phyloP scores from a whole-genome alignment of 53 echinoderm and acorn worm genomes.

The Hippasteria phrygiana region DNA sequence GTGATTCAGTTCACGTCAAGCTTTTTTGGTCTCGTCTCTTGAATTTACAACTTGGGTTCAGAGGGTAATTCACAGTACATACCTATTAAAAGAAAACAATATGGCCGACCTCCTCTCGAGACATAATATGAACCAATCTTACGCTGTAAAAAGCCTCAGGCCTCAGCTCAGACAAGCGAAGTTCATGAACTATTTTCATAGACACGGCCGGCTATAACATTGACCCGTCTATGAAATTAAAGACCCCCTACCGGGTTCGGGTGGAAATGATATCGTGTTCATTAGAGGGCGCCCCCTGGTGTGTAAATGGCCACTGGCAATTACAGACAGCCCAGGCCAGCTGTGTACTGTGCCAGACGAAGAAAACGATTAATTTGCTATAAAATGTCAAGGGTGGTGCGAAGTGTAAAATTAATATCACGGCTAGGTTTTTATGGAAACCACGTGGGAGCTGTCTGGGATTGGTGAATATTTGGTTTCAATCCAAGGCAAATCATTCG shows the following conservation, averaged over 20 bases:
- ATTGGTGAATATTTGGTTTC: no score
- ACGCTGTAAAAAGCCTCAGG: background rate
- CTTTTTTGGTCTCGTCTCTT: no score
- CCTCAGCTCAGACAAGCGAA: background rate
- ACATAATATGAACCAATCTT: background rate
- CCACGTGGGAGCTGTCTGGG: background rate
- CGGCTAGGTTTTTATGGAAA: background rate
- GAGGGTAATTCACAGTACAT: no score
- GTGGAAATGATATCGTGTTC: background rate
- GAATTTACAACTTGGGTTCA: no score
- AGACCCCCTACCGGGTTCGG: background rate
- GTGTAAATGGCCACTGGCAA: constrained; percentile 54
- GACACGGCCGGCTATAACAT: no score
- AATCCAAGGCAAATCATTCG: no score
- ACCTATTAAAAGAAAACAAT: background rate
- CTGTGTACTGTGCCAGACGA: background rate
- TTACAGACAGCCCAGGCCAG: constrained; percentile 17
- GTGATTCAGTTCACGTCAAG: no score
- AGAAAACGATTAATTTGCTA: background rate
- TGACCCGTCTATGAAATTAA: background rate
- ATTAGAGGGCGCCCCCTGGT: background rate
- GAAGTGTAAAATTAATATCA: constrained; percentile 1
- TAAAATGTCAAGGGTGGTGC: constrained; percentile 21
- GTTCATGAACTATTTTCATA: background rate
- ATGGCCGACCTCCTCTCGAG: background rate